These are phyloP conservation scores for Aptenodytes patagonicus DNA, from an alignment of 2,113 vertebrate genomes.

Conservation along the genomic window DNA sequence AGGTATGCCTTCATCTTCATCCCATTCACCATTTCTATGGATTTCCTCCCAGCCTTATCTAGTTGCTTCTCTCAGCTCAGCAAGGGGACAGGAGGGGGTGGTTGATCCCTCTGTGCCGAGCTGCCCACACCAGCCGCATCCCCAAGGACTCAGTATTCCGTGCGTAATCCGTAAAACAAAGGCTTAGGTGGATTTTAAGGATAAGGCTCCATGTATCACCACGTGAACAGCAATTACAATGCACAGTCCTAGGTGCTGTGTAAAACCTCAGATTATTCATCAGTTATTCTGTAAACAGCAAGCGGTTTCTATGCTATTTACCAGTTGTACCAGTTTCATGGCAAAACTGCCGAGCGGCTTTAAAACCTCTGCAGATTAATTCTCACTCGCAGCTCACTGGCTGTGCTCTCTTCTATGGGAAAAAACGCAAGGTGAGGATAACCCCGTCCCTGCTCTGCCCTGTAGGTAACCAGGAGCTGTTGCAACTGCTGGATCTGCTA, in stretches of 20 bases:
- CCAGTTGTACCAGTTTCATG: neutral
- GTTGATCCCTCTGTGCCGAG: neutral
- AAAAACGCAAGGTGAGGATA: neutral
- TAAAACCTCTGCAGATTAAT: neutral
- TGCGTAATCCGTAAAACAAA: neutral
- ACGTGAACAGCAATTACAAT: neutral
- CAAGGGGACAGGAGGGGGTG: neutral
- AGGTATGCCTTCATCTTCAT: neutral
- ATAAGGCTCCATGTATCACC: neutral
- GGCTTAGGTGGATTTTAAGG: neutral
- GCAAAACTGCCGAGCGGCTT: neutral
- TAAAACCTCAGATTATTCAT: neutral
- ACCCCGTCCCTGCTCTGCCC: neutral
- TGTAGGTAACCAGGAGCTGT: neutral
- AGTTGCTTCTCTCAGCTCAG: neutral
- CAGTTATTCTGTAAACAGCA: neutral
- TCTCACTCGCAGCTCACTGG: neutral
- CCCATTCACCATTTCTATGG: neutral
- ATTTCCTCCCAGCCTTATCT: neutral
- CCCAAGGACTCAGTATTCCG: neutral
- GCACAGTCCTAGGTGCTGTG: neutral
- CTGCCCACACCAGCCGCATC: neutral
- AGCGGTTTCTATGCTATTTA: neutral
- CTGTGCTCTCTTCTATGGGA: neutral
- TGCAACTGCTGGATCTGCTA: neutral